A percentile compares a stretch with the other conserved stretches of the same genome.
phyloP scores from a whole-genome alignment of 2,888 invertebrate species.

The Aplocera efformata region DNA sequence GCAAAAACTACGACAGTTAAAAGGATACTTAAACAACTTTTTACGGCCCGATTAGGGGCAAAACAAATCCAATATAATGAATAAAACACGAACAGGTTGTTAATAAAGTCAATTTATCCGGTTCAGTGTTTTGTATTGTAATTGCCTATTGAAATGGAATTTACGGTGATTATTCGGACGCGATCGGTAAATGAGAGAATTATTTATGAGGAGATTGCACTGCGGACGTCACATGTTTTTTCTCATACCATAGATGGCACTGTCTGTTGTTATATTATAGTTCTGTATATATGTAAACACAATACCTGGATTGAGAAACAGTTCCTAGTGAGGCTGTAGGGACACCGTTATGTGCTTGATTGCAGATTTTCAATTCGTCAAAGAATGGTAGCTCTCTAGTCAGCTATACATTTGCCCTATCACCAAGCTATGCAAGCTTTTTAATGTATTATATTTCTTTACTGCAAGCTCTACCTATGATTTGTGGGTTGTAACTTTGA shows the following conservation, averaged over 20 bases:
- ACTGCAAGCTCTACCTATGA: too few relatives aligned
- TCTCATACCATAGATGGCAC: not conserved
- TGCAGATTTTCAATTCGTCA: too few relatives aligned
- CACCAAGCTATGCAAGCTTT: too few relatives aligned
- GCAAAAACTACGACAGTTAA: slow-evolving; percentile 37
- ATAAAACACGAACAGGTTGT: slow-evolving; percentile 40
- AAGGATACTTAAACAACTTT: slow-evolving; percentile 41
- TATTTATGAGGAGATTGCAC: slow-evolving; percentile 6
- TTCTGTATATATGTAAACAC: too few relatives aligned
- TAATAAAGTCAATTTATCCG: slow-evolving; percentile 33
- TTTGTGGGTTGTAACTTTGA: too few relatives aligned
- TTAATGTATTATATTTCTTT: too few relatives aligned
- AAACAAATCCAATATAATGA: slow-evolving; percentile 39
- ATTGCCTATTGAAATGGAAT: slow-evolving; percentile 18
- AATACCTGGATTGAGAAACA: too few relatives aligned
- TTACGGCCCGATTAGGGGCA: slow-evolving; percentile 46
- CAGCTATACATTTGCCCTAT: too few relatives aligned
- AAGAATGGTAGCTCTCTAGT: too few relatives aligned
- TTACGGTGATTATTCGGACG: slow-evolving; percentile 13
- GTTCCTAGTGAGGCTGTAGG: too few relatives aligned
- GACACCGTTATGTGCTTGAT: too few relatives aligned
- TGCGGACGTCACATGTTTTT: not conserved
- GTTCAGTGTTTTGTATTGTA: slow-evolving; percentile 29
- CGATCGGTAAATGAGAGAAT: slow-evolving; percentile 13
- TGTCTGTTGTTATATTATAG: not conserved